Evolutionary conservation across 2,113 vertebrate genomes (phyloP).

Genomic region (Neotragus pygmaeus): DNA sequence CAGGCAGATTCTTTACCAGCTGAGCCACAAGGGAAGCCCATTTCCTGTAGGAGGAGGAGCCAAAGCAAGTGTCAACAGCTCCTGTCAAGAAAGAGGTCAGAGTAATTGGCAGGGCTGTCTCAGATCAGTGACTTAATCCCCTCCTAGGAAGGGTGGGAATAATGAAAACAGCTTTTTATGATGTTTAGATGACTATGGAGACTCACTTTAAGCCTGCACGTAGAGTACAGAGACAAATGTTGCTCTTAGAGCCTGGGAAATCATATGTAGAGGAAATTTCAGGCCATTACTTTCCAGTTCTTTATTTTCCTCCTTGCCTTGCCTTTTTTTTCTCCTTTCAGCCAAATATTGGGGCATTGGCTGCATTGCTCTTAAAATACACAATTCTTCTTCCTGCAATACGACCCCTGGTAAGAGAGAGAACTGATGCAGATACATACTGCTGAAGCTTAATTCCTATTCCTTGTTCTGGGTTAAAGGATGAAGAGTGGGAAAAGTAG

Average conservation of each 20-base stretch:
- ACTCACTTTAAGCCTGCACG: background rate
- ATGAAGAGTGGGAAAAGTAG: background rate
- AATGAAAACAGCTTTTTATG: background rate
- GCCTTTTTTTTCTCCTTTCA: background rate
- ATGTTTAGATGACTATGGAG: background rate
- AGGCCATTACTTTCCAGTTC: background rate
- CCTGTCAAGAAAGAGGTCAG: background rate
- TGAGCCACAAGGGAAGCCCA: background rate
- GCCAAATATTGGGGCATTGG: background rate
- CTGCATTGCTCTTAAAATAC: slow-evolving; percentile 50
- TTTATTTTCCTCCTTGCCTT: background rate
- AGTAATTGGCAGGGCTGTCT: background rate
- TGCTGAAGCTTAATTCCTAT: background rate
- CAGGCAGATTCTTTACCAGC: background rate
- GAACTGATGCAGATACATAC: background rate
- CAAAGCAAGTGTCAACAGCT: background rate
- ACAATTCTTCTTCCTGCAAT: background rate
- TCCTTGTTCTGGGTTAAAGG: background rate
- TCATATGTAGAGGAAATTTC: background rate
- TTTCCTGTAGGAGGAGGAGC: background rate
- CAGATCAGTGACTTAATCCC: background rate
- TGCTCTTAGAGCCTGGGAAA: background rate
- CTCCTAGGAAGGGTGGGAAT: background rate
- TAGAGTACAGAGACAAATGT: background rate
- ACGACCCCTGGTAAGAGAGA: background rate